Percentiles rank a stretch among this genome's conserved stretches.
phyloP scores from a whole-genome alignment of 2,888 invertebrate genomes.

The Nomada fucata region DNA sequence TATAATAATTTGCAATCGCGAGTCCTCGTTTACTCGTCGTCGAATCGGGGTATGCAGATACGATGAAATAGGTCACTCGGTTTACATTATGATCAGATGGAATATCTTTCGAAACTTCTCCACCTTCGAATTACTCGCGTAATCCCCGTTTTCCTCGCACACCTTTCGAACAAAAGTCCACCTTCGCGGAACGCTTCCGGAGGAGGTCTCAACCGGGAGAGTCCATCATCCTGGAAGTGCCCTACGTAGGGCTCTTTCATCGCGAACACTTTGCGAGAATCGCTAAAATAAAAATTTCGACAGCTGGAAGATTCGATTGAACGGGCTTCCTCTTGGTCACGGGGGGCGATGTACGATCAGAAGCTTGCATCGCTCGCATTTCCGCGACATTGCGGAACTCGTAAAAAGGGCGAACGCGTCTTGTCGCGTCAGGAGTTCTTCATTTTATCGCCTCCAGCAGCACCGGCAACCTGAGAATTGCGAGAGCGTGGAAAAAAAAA shows the following conservation, averaged over 20 bases:
- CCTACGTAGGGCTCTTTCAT: background rate
- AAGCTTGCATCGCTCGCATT: slow-evolving; percentile 56
- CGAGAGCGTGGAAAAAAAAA: slow-evolving; percentile 41
- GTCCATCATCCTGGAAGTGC: background rate
- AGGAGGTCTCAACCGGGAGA: background rate
- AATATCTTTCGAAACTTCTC: too few relatives aligned
- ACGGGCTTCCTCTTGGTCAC: background rate
- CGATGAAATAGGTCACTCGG: too few relatives aligned
- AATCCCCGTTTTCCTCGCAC: background rate
- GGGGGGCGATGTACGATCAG: slow-evolving; percentile 3
- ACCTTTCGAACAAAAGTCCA: background rate
- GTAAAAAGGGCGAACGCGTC: slow-evolving; percentile 54
- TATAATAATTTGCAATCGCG: too few relatives aligned
- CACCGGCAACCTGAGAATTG: slow-evolving; percentile 32
- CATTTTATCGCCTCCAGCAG: slow-evolving; percentile 24
- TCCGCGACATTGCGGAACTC: slow-evolving; percentile 56
- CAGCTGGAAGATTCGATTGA: slow-evolving; percentile 9
- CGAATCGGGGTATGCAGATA: too few relatives aligned
- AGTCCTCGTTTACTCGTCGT: too few relatives aligned
- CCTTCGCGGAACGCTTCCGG: background rate
- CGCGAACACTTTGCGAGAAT: background rate
- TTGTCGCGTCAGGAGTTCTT: slow-evolving; percentile 44
- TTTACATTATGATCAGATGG: too few relatives aligned
- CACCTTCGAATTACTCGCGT: too few relatives aligned
- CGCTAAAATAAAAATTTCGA: slow-evolving; percentile 21